Percentiles rank a stretch among this genome's conserved stretches.
These are phyloP conservation scores for Sebastes kiyomatsui DNA, from an alignment of 2,797 vertebrate genomes.

Conservation along the genomic window DNA sequence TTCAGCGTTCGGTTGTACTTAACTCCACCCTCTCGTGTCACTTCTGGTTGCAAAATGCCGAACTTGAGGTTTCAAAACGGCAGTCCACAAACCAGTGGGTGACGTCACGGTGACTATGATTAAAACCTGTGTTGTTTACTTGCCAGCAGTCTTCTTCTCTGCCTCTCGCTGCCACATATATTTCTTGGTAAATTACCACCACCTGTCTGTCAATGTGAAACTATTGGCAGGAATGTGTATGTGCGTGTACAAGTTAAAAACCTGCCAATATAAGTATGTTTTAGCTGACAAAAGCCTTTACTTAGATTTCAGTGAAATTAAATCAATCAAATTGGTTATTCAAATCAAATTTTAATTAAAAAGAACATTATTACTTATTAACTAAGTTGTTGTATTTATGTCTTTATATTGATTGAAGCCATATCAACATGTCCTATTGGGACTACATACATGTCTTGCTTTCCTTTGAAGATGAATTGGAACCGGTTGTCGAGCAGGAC, in stretches of 20 bases:
- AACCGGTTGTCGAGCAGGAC: background rate
- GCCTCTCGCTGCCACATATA: background rate
- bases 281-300: background rate
- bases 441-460: background rate
- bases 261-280: background rate
- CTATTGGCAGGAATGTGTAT: background rate
- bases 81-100: too few relatives aligned
- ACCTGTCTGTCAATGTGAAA: background rate
- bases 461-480: slow-evolving; percentile 41
- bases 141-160: too few relatives aligned
- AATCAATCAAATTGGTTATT: background rate
- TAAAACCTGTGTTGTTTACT: too few relatives aligned
- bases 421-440: background rate
- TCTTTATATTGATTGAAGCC: background rate
- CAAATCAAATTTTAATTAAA: background rate
- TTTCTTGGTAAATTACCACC: background rate
- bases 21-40: too few relatives aligned
- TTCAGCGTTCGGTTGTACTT: too few relatives aligned
- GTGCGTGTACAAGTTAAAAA: background rate
- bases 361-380: background rate
- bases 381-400: background rate
- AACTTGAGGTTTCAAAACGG: too few relatives aligned
- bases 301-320: background rate
- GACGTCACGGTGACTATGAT: too few relatives aligned
- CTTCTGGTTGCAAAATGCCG: too few relatives aligned